These are phyloP conservation scores for Lepus europaeus DNA, from an alignment of 2,113 vertebrate species.

Conservation along the genomic window DNA sequence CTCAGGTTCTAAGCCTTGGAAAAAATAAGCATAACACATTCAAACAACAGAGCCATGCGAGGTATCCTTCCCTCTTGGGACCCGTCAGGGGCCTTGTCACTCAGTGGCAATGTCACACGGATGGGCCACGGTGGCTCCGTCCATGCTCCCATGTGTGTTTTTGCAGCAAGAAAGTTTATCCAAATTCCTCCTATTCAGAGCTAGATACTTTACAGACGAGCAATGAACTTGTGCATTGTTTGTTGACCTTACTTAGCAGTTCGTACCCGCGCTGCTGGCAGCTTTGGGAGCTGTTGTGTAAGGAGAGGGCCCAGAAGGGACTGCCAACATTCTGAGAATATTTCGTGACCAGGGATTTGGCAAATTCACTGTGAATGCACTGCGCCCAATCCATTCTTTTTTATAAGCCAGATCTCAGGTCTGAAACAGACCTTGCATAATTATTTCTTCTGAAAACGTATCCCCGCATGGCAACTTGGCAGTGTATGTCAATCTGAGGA, in stretches of 20 bases:
- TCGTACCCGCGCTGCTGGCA: constrained; percentile 48
- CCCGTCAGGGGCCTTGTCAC: neutral
- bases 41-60: neutral
- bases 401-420: constrained; percentile 54
- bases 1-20: neutral
- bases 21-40: constrained; percentile 41
- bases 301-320: constrained; percentile 69
- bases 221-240: constrained; percentile 41
- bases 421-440: constrained; percentile 66
- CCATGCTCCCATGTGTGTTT: neutral
- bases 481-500: constrained; percentile 35
- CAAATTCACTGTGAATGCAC: constrained; percentile 49
- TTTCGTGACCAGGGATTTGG: constrained; percentile 66
- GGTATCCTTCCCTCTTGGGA: neutral
- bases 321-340: constrained; percentile 75
- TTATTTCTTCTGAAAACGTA: constrained; percentile 58
- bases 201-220: constrained; percentile 52
- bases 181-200: constrained; percentile 29
- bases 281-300: constrained; percentile 60
- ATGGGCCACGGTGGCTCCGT: neutral
- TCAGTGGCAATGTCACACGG: no score
- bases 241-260: constrained; percentile 62
- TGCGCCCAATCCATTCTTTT: constrained; percentile 40
- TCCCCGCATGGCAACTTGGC: constrained; percentile 46
- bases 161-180: neutral